Conservation (phyloP, 2,797 vertebrate species). For the Moxostoma hubbsi region DNA sequence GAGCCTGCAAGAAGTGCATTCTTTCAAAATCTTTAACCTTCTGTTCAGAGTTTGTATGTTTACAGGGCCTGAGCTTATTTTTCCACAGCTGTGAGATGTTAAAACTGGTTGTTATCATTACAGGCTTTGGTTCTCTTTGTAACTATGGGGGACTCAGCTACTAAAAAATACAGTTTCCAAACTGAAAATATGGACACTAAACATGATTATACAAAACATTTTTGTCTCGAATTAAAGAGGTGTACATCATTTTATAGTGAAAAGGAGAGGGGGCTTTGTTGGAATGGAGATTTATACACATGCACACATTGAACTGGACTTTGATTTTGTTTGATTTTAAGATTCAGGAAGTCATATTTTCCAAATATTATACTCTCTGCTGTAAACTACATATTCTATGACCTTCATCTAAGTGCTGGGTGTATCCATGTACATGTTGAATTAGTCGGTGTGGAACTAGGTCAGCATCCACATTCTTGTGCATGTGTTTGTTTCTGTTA, state of each 20-base stretch:
- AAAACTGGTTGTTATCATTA: slow-evolving; percentile 19
- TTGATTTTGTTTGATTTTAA: slow-evolving; percentile 23
- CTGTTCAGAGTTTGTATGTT: slow-evolving; percentile 20
- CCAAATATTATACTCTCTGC: slow-evolving; percentile 4
- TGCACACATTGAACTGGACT: slow-evolving; percentile 8
- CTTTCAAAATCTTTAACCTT: neutral
- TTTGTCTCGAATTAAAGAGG: neutral
- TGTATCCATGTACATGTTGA: neutral
- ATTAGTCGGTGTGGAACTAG: neutral
- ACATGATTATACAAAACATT: neutral
- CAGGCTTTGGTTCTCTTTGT: slow-evolving; percentile 1
- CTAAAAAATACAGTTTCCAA: neutral
- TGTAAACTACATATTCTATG: neutral
- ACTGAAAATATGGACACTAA: neutral
- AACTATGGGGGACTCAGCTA: slow-evolving; percentile 13
- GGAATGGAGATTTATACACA: slow-evolving; percentile 20
- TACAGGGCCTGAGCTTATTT: neutral
- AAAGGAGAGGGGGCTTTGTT: neutral
- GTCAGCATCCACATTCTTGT: neutral
- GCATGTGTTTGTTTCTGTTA: neutral
- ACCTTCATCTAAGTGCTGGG: neutral
- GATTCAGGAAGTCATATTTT: slow-evolving; percentile 28
- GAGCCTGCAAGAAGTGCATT: neutral
- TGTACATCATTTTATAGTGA: neutral
- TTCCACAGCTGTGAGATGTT: slow-evolving; percentile 28